Conservation (phyloP, 37 sponge, comb jelly and placozoan species). For the Halisarca cf. caerulea region DNA sequence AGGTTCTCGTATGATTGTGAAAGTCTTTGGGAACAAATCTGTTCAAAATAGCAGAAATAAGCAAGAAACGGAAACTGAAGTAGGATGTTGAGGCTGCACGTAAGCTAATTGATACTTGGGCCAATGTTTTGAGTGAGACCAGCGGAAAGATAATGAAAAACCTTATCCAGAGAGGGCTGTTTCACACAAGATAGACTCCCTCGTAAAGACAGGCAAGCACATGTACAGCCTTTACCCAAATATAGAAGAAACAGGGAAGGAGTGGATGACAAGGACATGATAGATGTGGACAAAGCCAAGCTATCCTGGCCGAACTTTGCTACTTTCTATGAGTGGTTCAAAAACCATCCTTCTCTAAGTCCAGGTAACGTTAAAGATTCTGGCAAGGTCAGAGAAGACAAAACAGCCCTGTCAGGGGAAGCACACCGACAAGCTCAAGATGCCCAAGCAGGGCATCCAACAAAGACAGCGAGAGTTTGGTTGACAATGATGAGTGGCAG, state of each 20-base stretch:
- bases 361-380: background rate
- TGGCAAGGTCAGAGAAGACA: background rate
- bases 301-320: background rate
- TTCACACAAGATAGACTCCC: background rate
- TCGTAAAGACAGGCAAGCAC: background rate
- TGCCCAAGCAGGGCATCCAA: conserved; percentile 7
- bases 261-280: background rate
- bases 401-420: background rate
- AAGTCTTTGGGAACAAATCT: too few relatives aligned
- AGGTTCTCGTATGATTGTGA: too few relatives aligned
- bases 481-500: background rate
- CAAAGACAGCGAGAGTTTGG: too few relatives aligned
- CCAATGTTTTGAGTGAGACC: background rate
- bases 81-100: background rate
- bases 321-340: background rate
- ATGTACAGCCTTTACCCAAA: conserved; percentile 1
- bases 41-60: background rate
- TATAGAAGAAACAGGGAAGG: background rate
- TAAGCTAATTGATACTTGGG: background rate
- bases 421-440: background rate
- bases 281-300: background rate
- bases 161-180: background rate
- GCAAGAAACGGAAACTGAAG: background rate
- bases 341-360: background rate
- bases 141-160: background rate